phyloP scores from a whole-genome alignment of 1,140 invertebrate species.

The Tetragonula clypearis region DNA sequence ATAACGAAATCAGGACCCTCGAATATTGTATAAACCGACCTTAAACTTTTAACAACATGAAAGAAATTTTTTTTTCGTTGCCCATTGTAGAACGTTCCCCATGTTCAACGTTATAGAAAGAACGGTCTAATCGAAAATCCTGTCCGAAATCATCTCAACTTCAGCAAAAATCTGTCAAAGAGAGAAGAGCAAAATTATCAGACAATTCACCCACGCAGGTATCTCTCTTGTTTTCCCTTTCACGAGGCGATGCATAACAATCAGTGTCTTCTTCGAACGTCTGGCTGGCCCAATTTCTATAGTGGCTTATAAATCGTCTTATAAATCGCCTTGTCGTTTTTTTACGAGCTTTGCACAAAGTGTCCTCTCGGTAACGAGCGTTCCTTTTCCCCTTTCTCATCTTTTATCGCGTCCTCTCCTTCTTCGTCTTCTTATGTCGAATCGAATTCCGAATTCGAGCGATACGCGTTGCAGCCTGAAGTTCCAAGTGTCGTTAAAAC shows the following conservation, averaged over 20 bases:
- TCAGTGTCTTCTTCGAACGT: conserved; percentile 27
- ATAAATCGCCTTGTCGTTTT: conserved; percentile 57
- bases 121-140: too few relatives aligned
- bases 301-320: conserved; percentile 53
- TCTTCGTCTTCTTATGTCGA: neutral
- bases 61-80: too few relatives aligned
- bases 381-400: neutral
- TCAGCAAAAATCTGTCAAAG: conserved; percentile 17
- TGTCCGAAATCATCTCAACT: neutral
- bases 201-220: conserved; percentile 15
- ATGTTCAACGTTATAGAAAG: too few relatives aligned
- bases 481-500: conserved; percentile 43
- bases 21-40: too few relatives aligned
- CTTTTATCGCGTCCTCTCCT: neutral
- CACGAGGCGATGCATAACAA: conserved; percentile 9
- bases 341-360: conserved; percentile 63
- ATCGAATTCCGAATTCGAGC: conserved; percentile 30
- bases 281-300: conserved; percentile 65
- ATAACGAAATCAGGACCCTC: too few relatives aligned
- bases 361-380: conserved; percentile 49
- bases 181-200: neutral
- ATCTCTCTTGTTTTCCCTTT: conserved; percentile 12
- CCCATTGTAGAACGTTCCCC: too few relatives aligned
- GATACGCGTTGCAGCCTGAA: neutral
- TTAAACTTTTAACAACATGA: too few relatives aligned